phyloP scores from a whole-genome alignment of 1,140 invertebrate species.

The Pachyrhynchus sulphureomaculatus region DNA sequence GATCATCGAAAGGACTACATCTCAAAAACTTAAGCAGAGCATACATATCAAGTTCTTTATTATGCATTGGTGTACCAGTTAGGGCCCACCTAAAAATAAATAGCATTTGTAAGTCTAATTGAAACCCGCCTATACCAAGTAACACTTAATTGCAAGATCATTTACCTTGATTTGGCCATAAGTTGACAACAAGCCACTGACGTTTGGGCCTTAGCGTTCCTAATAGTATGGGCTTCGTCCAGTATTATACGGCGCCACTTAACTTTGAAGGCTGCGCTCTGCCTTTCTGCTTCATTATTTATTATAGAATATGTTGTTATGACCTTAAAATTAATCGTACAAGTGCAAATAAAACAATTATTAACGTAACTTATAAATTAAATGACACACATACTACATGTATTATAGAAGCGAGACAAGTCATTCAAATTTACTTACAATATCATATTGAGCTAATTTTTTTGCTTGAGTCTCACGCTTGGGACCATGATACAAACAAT shows the following conservation, averaged over 20 bases:
- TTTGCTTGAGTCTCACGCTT: conserved; percentile 67
- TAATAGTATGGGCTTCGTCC: conserved; percentile 90
- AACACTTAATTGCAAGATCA: too few species aligned
- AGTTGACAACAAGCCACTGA: conserved; percentile 71
- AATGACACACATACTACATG: not conserved
- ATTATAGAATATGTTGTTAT: conserved; percentile 78
- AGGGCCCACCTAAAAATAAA: conserved; percentile 74
- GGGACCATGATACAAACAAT: conserved; percentile 78
- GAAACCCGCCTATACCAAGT: too few species aligned
- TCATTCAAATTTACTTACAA: conserved; percentile 13
- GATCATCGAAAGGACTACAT: conserved; percentile 85
- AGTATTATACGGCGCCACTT: conserved; percentile 84
- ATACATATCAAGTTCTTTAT: conserved; percentile 87
- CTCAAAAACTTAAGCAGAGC: conserved; percentile 82
- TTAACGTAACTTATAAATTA: too few species aligned
- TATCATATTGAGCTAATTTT: conserved; percentile 46
- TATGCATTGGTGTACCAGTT: conserved; percentile 95
- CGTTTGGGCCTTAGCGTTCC: conserved; percentile 81
- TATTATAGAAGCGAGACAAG: not conserved
- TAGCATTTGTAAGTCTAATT: too few species aligned
- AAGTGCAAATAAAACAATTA: not conserved
- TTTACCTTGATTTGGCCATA: conserved; percentile 51
- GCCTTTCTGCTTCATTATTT: conserved; percentile 56
- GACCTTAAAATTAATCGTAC: conserved; percentile 50
- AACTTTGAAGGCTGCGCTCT: conserved; percentile 62